Conservation (phyloP, 2,797 vertebrate species). For the Serranus cabrilla region DNA sequence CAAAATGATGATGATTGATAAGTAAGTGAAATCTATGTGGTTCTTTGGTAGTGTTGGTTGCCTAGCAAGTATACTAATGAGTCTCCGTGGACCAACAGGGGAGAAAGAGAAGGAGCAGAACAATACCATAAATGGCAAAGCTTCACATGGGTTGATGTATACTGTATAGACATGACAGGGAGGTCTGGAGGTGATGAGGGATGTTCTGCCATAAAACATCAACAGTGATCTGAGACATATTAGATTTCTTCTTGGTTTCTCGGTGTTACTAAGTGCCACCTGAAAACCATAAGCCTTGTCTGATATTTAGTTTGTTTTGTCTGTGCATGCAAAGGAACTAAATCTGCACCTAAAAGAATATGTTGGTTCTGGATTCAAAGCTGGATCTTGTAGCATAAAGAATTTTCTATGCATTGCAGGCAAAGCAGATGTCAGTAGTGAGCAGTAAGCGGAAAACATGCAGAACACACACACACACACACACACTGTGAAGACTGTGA, state of each 20-base stretch:
- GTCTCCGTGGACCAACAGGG: constrained; percentile 19
- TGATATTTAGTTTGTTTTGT: constrained; percentile 18
- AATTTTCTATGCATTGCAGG: constrained; percentile 25
- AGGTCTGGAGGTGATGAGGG: neutral
- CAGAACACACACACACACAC: constrained; percentile 4
- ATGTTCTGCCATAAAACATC: neutral
- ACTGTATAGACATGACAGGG: neutral
- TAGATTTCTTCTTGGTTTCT: neutral
- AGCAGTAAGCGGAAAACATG: constrained; percentile 33
- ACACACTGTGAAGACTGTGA: constrained; percentile 17
- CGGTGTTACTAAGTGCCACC: neutral
- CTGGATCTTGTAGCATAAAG: constrained; percentile 8
- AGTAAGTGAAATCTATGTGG: neutral
- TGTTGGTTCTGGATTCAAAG: constrained; percentile 11
- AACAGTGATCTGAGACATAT: neutral
- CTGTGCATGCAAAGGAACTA: neutral
- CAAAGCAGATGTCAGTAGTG: constrained; percentile 54
- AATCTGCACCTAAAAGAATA: constrained; percentile 36
- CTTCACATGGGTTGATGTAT: neutral
- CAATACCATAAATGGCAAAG: constrained; percentile 1
- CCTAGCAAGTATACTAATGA: constrained; percentile 18
- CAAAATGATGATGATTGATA: neutral
- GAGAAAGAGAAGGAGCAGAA: constrained; percentile 5
- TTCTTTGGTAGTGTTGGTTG: constrained; percentile 16
- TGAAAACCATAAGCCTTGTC: neutral